Conservation (phyloP, 2,888 invertebrate genomes). For the Parnassius glacialis region DNA sequence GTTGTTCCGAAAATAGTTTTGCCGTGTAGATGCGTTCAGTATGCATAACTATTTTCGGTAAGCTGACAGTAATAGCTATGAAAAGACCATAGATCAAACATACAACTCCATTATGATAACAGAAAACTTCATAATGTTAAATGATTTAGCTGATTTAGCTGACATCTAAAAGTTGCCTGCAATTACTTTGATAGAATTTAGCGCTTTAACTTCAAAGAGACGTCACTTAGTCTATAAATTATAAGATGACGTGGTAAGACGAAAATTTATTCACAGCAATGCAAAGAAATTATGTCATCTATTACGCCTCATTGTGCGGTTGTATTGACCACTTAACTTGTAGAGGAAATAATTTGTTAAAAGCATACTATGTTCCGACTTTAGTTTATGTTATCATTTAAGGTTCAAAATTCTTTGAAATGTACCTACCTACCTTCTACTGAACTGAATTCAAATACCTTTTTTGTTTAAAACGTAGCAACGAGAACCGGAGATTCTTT, state of each 20-base stretch:
- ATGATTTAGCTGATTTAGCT: conserved; percentile 30
- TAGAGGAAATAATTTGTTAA: conserved; percentile 75
- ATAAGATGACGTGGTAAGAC: conserved; percentile 51
- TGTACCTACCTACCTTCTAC: background rate
- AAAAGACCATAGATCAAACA: conserved; percentile 6
- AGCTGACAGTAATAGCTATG: background rate
- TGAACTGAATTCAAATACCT: too few relatives aligned
- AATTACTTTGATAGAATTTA: conserved; percentile 50
- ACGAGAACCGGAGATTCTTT: too few relatives aligned
- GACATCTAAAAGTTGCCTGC: conserved; percentile 30
- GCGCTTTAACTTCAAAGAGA: conserved; percentile 52
- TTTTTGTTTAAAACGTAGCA: too few relatives aligned
- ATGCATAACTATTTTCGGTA: background rate
- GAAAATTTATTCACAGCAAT: conserved; percentile 52
- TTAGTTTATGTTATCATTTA: conserved; percentile 39
- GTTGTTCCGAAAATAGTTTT: too few relatives aligned
- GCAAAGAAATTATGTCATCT: conserved; percentile 68
- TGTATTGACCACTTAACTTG: conserved; percentile 64
- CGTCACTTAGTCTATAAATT: conserved; percentile 41
- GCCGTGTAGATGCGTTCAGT: too few relatives aligned
- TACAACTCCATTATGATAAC: background rate
- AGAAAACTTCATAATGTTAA: conserved; percentile 9
- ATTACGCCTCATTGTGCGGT: conserved; percentile 66
- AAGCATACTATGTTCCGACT: conserved; percentile 47
- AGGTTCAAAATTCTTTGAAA: background rate